Conservation (phyloP, 2,797 vertebrate species). For the Taenioides sp. region DNA sequence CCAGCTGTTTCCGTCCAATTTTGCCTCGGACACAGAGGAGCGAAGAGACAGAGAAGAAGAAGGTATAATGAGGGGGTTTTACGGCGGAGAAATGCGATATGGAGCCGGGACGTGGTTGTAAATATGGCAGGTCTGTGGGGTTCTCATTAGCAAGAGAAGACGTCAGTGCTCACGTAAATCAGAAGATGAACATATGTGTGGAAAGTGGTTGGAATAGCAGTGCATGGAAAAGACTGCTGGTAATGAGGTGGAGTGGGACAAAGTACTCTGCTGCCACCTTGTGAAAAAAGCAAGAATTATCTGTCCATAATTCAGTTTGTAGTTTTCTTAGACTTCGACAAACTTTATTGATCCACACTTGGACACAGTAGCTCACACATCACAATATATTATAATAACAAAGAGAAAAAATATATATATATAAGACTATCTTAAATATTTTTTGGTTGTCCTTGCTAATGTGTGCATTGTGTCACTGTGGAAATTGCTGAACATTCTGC, state of each 20-base stretch:
- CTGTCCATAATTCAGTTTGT: no score
- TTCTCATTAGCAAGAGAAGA: conserved; percentile 42
- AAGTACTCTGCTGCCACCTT: conserved; percentile 59
- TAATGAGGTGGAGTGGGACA: conserved; percentile 8
- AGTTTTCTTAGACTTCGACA: no score
- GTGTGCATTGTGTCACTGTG: no score
- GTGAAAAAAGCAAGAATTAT: conserved; percentile 17
- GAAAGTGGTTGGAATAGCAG: conserved; percentile 1
- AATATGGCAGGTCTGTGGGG: conserved; percentile 37
- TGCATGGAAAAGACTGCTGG: no score
- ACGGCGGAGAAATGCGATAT: conserved; percentile 59
- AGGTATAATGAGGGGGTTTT: conserved; percentile 67
- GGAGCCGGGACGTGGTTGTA: conserved; percentile 47
- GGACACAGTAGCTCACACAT: no score
- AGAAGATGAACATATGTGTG: conserved; percentile 10
- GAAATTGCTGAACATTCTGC: no score
- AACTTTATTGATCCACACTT: no score
- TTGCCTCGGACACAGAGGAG: conserved; percentile 19
- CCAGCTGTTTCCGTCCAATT: conserved; percentile 69
- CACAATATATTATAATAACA: no score
- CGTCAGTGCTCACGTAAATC: conserved; percentile 24
- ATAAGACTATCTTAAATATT: no score
- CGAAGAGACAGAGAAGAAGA: conserved; percentile 1
- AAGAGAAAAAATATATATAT: no score
- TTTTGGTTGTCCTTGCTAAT: no score